Percentiles rank a stretch among this genome's conserved stretches.
phyloP scores from a whole-genome alignment of 2,113 vertebrate species.

The Chascanopsetta lugubris region DNA sequence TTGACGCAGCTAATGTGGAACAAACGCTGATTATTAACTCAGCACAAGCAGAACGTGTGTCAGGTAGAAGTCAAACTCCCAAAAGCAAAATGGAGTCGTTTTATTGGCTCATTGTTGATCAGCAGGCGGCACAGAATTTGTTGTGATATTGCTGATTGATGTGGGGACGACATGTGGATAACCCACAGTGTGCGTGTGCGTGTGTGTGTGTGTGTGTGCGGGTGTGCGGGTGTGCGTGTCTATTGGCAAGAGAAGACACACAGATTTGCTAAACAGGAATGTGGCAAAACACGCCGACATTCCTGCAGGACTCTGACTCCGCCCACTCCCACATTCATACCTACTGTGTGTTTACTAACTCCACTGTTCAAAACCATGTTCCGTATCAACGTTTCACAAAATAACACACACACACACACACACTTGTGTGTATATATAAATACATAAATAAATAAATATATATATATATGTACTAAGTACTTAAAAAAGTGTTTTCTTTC shows the following conservation, averaged over 20 bases:
- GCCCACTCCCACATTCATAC: constrained; percentile 31
- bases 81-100: neutral
- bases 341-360: constrained; percentile 39
- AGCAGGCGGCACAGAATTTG: too few species aligned
- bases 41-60: too few species aligned
- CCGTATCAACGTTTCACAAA: neutral
- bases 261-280: constrained; percentile 61
- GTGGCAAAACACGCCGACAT: constrained; percentile 58
- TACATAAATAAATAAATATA: too few species aligned
- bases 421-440: neutral
- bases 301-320: constrained; percentile 55
- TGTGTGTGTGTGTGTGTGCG: constrained; percentile 5
- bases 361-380: constrained; percentile 1
- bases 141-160: too few species aligned
- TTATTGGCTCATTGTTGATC: too few species aligned
- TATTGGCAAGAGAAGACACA: constrained; percentile 23
- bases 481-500: neutral
- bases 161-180: too few species aligned
- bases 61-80: neutral
- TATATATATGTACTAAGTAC: too few species aligned
- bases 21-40: constrained; percentile 7
- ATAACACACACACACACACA: neutral
- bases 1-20: neutral
- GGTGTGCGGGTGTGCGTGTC: neutral
- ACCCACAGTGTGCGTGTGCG: neutral